Evolutionary conservation across 2,797 vertebrate species (phyloP).

Genomic region (Centroberyx gerrardi): DNA sequence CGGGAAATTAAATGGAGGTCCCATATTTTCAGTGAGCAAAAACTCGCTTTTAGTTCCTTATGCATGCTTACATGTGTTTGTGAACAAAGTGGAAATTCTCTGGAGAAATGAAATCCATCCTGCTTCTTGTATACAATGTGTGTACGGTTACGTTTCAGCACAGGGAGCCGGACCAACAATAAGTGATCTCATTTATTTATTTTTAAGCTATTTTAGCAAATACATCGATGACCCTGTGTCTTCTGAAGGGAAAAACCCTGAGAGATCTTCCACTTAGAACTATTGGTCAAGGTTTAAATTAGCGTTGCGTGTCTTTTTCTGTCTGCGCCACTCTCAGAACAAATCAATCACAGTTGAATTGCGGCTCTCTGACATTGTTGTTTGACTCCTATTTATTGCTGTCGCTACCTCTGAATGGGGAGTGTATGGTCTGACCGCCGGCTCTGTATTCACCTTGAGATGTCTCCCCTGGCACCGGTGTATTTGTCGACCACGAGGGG

Average conservation of each 20-base stretch:
- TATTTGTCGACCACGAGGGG: conserved; percentile 79
- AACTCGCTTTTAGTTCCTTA: conserved; percentile 2
- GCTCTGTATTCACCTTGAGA: conserved; percentile 78
- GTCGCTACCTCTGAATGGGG: conserved; percentile 37
- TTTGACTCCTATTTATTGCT: conserved; percentile 63
- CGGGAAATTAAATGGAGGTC: conserved; percentile 55
- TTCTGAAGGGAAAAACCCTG: neutral
- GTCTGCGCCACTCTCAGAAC: conserved; percentile 2
- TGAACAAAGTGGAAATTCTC: neutral
- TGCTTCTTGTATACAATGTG: neutral
- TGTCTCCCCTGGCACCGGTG: conserved; percentile 73
- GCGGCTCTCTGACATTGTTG: conserved; percentile 57
- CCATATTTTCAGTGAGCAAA: conserved; percentile 39
- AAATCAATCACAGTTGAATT: conserved; percentile 59
- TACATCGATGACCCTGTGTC: neutral
- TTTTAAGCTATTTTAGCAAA: neutral
- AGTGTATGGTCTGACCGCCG: conserved; percentile 31
- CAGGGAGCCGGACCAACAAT: neutral
- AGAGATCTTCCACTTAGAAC: neutral
- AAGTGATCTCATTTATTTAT: conserved; percentile 1
- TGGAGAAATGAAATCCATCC: neutral
- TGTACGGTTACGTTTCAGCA: neutral
- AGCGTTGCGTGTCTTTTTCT: conserved; percentile 6
- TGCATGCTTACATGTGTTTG: conserved; percentile 1
- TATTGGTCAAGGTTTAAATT: conserved; percentile 21